phyloP scores from a whole-genome alignment of 2,797 vertebrate genomes.

The Phoeniculus purpureus region DNA sequence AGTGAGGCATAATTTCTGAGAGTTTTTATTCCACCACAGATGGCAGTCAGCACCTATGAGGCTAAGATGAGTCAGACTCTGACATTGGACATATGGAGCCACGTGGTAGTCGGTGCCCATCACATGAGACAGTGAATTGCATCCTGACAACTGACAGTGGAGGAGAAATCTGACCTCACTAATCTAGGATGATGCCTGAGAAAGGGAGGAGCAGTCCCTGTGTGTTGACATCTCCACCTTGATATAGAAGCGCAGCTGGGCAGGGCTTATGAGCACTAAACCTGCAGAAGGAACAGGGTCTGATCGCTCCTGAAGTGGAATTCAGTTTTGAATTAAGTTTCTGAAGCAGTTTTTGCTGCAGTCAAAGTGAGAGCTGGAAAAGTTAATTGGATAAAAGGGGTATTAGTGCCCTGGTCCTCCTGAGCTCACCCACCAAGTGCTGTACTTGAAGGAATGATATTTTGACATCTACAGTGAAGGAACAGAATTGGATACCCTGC shows the following conservation, averaged over 20 bases:
- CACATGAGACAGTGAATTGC: rapidly evolving
- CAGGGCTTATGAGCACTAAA: background rate
- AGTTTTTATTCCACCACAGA: background rate
- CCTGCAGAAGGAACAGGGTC: background rate
- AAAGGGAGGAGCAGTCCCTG: background rate
- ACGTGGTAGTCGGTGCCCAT: background rate
- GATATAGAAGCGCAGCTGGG: background rate
- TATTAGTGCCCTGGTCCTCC: rapidly evolving
- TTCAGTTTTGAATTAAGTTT: background rate
- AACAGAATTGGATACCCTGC: background rate
- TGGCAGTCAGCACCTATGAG: background rate
- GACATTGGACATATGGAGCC: rapidly evolving
- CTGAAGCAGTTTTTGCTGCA: background rate
- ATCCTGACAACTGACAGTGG: background rate
- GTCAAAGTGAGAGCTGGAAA: background rate
- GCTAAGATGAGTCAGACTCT: background rate
- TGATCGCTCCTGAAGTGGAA: background rate
- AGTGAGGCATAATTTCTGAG: background rate
- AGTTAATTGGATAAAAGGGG: background rate
- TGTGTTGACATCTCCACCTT: background rate
- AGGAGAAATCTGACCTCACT: background rate
- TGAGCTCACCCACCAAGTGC: rapidly evolving
- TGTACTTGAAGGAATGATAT: background rate
- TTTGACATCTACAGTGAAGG: background rate
- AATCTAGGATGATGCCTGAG: background rate